A percentile compares a stretch with the other conserved stretches of the same genome.
These are phyloP conservation scores for Calyptommatus sinebrachiatus DNA, from an alignment of 2,113 vertebrate genomes.

Conservation along the genomic window DNA sequence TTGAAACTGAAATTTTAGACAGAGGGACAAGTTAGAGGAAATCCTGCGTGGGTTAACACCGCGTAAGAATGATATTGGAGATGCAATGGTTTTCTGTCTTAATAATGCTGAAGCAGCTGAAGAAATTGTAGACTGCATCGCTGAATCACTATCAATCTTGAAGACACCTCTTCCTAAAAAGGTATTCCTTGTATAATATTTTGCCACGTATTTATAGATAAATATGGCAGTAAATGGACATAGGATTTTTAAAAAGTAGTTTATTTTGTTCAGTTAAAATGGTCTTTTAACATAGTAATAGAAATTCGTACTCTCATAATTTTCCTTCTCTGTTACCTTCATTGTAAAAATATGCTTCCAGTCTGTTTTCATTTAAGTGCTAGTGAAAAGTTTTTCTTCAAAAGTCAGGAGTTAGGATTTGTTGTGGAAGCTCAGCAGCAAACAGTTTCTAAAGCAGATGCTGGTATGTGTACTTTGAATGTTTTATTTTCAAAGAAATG, in stretches of 20 bases:
- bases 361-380: background rate
- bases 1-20: conserved; percentile 72
- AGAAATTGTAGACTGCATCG: conserved; percentile 96
- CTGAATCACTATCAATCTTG: conserved; percentile 94
- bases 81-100: conserved; percentile 97
- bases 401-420: background rate
- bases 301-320: background rate
- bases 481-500: background rate
- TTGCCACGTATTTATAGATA: accelerated
- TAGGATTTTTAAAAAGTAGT: background rate
- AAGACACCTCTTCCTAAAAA: conserved; percentile 99
- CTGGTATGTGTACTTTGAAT: background rate
- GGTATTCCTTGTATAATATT: conserved; percentile 65
- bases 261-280: background rate
- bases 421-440: background rate
- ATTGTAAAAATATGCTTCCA: background rate
- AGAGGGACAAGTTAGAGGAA: conserved; percentile 96
- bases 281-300: background rate
- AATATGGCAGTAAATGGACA: background rate
- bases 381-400: background rate
- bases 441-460: background rate
- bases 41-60: conserved; percentile 90
- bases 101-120: conserved; percentile 95
- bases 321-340: background rate
- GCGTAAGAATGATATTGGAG: conserved; percentile 90